Evolutionary conservation across 37 sponge, comb jelly and placozoan genomes (phyloP).

Genomic region (Axinella damicornis): DNA sequence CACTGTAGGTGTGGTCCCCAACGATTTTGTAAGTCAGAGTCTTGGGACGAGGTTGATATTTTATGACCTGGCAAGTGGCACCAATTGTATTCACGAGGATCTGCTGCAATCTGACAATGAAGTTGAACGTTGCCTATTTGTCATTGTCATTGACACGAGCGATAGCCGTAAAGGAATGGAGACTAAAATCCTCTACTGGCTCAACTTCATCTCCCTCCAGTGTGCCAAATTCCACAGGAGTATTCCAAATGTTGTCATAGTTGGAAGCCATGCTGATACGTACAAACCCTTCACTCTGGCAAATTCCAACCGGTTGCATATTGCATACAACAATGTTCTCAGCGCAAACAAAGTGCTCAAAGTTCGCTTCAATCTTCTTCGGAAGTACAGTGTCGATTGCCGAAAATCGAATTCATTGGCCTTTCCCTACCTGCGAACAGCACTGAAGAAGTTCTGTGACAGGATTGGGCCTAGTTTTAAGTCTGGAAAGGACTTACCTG

Average conservation of each 20-base stretch:
- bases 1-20: constrained; percentile 17
- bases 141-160: constrained; percentile 7
- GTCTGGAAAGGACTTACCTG: background rate
- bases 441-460: background rate
- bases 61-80: constrained; percentile 13
- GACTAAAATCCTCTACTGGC: constrained; percentile 9
- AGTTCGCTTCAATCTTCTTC: too few relatives aligned
- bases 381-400: background rate
- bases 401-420: background rate
- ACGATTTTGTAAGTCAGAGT: background rate
- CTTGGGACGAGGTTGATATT: constrained; percentile 13
- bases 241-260: constrained; percentile 33
- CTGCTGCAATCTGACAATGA: background rate
- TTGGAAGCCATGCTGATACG: constrained; percentile 10
- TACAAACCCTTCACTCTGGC: too few relatives aligned
- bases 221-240: background rate
- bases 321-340: too few relatives aligned
- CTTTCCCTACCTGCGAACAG: background rate
- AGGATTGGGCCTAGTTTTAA: too few relatives aligned
- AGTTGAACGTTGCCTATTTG: constrained; percentile 6
- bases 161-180: background rate
- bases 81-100: constrained; percentile 3
- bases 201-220: constrained; percentile 20
- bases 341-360: too few relatives aligned
- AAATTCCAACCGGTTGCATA: too few relatives aligned